A percentile compares a stretch with the other conserved stretches of the same genome.
Conservation (phyloP, 2,113 vertebrate species). For the Osmerus eperlanus region DNA sequence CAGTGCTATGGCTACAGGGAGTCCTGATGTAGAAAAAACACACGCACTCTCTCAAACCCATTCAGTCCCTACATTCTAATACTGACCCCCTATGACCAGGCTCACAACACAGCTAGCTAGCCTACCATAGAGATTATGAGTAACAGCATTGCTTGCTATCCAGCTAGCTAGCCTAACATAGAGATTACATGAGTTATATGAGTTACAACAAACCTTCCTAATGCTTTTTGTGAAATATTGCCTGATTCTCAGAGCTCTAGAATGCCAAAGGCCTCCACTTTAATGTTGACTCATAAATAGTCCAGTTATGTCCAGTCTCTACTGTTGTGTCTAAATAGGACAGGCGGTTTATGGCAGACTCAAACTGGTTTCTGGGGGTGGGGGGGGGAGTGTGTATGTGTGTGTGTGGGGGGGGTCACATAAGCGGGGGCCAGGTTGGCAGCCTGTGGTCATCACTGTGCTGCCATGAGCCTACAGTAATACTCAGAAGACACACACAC, state of each 20-base stretch:
- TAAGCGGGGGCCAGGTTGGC: constrained; percentile 53
- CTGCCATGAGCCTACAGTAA: constrained; percentile 18
- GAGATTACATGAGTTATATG: too few species aligned
- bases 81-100: constrained; percentile 16
- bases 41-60: constrained; percentile 7
- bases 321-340: constrained; percentile 25
- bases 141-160: background rate
- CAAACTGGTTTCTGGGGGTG: constrained; percentile 7
- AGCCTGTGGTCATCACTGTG: constrained; percentile 63
- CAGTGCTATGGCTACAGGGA: background rate
- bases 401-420: constrained; percentile 16
- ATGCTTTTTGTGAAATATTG: background rate
- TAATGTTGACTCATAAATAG: constrained; percentile 7
- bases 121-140: background rate
- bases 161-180: too few species aligned
- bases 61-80: constrained; percentile 28
- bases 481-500: constrained; percentile 30
- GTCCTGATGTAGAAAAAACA: constrained; percentile 12
- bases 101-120: background rate
- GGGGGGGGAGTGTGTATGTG: background rate
- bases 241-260: constrained; percentile 19
- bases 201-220: too few species aligned
- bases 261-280: constrained; percentile 6
- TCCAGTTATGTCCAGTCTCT: constrained; percentile 19
- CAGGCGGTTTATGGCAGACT: background rate